Evolutionary conservation across 1,140 invertebrate genomes (phyloP).

Genomic region (Lucilia cuprina): DNA sequence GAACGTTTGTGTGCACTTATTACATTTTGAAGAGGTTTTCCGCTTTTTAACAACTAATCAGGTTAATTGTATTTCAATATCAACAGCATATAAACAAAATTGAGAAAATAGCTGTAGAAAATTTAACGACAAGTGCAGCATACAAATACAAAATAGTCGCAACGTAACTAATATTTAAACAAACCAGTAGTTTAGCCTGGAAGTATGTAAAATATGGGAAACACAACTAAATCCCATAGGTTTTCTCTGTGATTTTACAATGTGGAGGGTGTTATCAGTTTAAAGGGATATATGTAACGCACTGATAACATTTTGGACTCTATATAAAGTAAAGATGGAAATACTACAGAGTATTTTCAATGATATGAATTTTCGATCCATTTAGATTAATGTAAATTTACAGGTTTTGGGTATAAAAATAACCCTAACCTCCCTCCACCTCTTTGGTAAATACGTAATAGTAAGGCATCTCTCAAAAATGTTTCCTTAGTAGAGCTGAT

Average conservation of each 20-base stretch:
- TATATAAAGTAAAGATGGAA: too few species aligned
- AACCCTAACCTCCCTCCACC: too few species aligned
- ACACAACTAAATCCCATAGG: too few species aligned
- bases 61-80: slow-evolving; percentile 12
- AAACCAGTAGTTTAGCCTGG: neutral
- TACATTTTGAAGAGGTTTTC: slow-evolving; percentile 11
- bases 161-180: neutral
- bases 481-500: too few species aligned
- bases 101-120: neutral
- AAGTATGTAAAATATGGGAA: too few species aligned
- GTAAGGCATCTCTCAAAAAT: too few species aligned
- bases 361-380: too few species aligned
- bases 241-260: neutral
- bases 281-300: neutral
- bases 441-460: too few species aligned
- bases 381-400: too few species aligned
- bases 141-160: neutral
- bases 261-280: neutral
- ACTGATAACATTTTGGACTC: too few species aligned
- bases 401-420: too few species aligned
- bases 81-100: neutral
- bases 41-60: slow-evolving; percentile 14
- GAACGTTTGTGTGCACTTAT: neutral
- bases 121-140: neutral
- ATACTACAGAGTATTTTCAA: too few species aligned